Evolutionary conservation across 2,888 invertebrate species (phyloP).

Genomic region (Subacronicta megacephala): DNA sequence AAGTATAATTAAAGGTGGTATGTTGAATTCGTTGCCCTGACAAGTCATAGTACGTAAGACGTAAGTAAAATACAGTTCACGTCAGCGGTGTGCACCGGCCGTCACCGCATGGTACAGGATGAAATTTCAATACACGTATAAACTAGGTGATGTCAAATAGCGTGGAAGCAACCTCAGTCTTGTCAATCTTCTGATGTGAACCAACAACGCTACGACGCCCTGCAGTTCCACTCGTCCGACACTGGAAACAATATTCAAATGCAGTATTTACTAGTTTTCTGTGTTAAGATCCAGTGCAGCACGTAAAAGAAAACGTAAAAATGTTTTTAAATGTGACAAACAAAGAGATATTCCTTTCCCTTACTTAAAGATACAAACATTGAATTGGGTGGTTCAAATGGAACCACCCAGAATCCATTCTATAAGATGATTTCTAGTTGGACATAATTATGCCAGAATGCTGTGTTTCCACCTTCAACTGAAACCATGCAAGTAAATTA

Average conservation of each 20-base stretch:
- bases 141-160: constrained; percentile 79
- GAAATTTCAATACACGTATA: constrained; percentile 78
- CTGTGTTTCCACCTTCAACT: no score
- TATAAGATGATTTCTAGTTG: no score
- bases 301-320: background rate
- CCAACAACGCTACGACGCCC: constrained; percentile 76
- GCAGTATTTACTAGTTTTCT: constrained; percentile 47
- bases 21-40: constrained; percentile 30
- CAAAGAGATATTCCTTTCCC: no score
- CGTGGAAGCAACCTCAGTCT: constrained; percentile 87
- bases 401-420: no score
- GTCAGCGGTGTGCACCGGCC: constrained; percentile 68
- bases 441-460: no score
- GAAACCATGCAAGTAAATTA: no score
- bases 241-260: constrained; percentile 64
- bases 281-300: background rate
- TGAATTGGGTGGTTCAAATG: no score
- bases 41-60: constrained; percentile 30
- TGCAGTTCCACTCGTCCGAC: constrained; percentile 67
- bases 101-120: constrained; percentile 72
- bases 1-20: constrained; percentile 39
- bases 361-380: no score
- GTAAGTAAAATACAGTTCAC: constrained; percentile 21
- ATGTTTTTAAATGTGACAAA: no score
- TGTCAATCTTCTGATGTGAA: constrained; percentile 83